Base-by-base conservation (phyloP, 2,888 invertebrate genomes). In the Thymelicus sylvestris region DNA sequence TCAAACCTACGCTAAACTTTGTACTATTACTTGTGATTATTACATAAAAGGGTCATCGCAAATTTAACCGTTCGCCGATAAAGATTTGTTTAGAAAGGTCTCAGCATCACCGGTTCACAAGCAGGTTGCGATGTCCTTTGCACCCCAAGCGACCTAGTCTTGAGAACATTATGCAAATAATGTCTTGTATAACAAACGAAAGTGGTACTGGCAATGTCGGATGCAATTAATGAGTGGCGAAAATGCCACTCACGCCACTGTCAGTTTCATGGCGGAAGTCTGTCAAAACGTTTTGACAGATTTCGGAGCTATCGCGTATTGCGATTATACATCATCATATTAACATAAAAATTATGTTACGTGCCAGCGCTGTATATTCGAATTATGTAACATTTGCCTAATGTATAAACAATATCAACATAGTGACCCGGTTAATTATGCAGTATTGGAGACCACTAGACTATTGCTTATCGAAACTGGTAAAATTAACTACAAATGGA, bases 111-210 rank as follows among this genome's bases (percentile, higher is more conserved):
- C 48, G 48, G 10, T 41, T 67, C 24, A 47, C 50, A 38, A 61
- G 65, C 69, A 47, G 39, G 57, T 64, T 39, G 59, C 69, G 60
- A 70, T 70, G 70, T 70, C 70, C 70, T 70, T 70, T 70, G 70
- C 70, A 70, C 65, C 70, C 70, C 65, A 47, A 66, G 60, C 70
- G 70, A 69, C 70, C 65, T 66, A 70, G 41, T 70, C 65, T 70
- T 38, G 66, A 47, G 31, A 72, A 70, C 66, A 75, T 78, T 77
- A 79, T 77, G 78, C 75, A 77, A 78, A 78, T 77, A 74, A 69
- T 76, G 62, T 83, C 82, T 90, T 90, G 88, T 89, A 86, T 88
- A 91, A 91, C 86, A 88, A 86, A 89, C 85, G 90, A 92, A 91
- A 92, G 91, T 88, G 79, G 83, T 81, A 84, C 87, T 81, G 83